Base-by-base conservation (phyloP, 2,797 vertebrate genomes). In the Crypturellus tataupa region DNA sequence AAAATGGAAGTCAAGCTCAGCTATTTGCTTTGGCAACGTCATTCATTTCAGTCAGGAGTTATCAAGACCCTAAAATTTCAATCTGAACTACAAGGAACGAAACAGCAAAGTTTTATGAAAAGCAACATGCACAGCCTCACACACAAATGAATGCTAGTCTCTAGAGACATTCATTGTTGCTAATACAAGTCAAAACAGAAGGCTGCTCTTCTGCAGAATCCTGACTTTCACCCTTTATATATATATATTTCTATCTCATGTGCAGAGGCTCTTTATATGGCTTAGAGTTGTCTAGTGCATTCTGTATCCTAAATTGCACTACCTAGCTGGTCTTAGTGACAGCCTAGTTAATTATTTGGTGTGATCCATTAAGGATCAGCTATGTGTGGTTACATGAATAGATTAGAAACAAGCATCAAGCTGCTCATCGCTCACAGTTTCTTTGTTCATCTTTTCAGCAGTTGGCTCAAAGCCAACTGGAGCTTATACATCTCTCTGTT, bases 401-500 rank as follows among this genome's bases (percentile, higher is more conserved):
- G n/a, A 49, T 35, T 69, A 49, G 33, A 65, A 80, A 91, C 7
- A 51, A 77, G 62, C 5, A 51, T 6, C 42, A 58, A 51, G 24
- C 9, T 31, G 14, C 37, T 81, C 23, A 35, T 78, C 75, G 10
- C 11, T 81, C 47, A 27, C 1, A 72, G 29, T 65, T 67, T 33
- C 42, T 29, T 27, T 6, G 2, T 20, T 80, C 25, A 42, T 6
- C 24, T 35, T 31, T 31, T 17, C 40, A 58, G 31, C 11, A 47
- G 17, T n/a, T n/a, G n/a, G n/a, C 25, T 69, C 27, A 46, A 68
- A 51, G 25, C 25, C 0, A 2, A 10, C 12, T 2, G 2, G 19
- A 51, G 25, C 24, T 53, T 4, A 6, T 21, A 65, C 5, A 40
- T 31, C 44, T 49, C 25, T 53, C 37, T 79, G 18, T 31, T 87